Percentiles rank a stretch among this genome's conserved stretches.
Conservation (phyloP, 2,888 invertebrate species). For the Drosophila subquinaria region DNA sequence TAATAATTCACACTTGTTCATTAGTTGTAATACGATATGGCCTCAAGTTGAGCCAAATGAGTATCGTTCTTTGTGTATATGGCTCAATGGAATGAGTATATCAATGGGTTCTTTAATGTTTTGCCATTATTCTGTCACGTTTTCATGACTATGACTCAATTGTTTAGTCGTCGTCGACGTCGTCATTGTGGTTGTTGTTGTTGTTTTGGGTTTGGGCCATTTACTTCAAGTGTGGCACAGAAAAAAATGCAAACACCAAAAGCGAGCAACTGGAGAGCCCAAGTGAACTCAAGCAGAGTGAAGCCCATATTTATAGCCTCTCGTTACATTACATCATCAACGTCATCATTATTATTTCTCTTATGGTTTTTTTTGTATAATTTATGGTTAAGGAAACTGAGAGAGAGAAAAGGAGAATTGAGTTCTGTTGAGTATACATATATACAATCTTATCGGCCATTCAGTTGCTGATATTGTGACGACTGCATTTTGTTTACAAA, state of each 20-base stretch:
- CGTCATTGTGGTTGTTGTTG: constrained; percentile 15
- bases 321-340: constrained; percentile 55
- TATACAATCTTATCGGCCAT: constrained; percentile 44
- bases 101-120: constrained; percentile 56
- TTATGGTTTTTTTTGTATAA: constrained; percentile 9
- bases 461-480: constrained; percentile 31
- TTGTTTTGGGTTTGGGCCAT: constrained; percentile 40
- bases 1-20: constrained; percentile 22
- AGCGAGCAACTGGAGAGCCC: constrained; percentile 13
- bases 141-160: constrained; percentile 62
- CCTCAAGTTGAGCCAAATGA: constrained; percentile 18
- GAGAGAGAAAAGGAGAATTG: background rate
- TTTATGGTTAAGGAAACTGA: background rate
- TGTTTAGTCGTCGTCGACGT: constrained; percentile 25
- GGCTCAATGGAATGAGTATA: constrained; percentile 22
- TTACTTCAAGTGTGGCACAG: constrained; percentile 46
- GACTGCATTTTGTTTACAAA: constrained; percentile 25
- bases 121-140: constrained; percentile 78
- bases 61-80: constrained; percentile 19
- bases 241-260: constrained; percentile 1
- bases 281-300: constrained; percentile 27
- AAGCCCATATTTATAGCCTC: constrained; percentile 32
- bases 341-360: constrained; percentile 25
- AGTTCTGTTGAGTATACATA: constrained; percentile 3
- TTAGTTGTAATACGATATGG: constrained; percentile 25